Evolutionary conservation across 2,888 invertebrate genomes (phyloP), one percentile per base, ranked within the genome.

Genomic region (Hirtodrosophila trivittata): DNA sequence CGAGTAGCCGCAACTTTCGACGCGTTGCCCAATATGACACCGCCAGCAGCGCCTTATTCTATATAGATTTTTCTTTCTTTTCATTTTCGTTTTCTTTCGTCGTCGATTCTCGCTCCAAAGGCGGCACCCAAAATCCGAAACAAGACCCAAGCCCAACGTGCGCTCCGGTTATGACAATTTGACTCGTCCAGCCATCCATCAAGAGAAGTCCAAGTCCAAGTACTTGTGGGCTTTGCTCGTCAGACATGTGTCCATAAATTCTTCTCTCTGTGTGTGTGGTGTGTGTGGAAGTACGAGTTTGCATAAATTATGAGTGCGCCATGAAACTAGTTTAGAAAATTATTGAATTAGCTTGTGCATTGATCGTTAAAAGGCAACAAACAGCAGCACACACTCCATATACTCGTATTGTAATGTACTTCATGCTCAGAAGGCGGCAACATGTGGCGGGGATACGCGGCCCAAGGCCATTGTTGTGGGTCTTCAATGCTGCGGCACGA

Each of bases 321-420:
- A 47, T 65, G 66, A 57, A 82, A 84, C 85, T 86, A 77, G 86
- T 84, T 77, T 81, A 75, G 58, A 47, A 56, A 51, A 66, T 72
- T 75, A 78, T 70, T 66, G 62, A 67, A 78, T 78, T 78, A 64
- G 52, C 64, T 54, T 60, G 62, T 43, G 58, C 72, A 68, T 58
- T 59, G 68, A 72, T 52, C 63, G 45, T 59, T 47, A 49, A 66
- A 57, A 49, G 42, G 37, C 37, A 14, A 10, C 13, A 13, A 21
- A 28, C 16, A 5, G 3, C 28, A 45, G 47, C 13, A 12, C 21
- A 12, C 13, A 25, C 30, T 21, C 30, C 39, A 68, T 35, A 35
- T 41, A 21, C 5, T 3, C 5, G 18, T 21, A 21, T 21, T 3
- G 2, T 3, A 21, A 21, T 3, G 18, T 21, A 21, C 18, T 21